Base-by-base conservation (phyloP, 2,113 vertebrate species). In the Baryphthengus martii region DNA sequence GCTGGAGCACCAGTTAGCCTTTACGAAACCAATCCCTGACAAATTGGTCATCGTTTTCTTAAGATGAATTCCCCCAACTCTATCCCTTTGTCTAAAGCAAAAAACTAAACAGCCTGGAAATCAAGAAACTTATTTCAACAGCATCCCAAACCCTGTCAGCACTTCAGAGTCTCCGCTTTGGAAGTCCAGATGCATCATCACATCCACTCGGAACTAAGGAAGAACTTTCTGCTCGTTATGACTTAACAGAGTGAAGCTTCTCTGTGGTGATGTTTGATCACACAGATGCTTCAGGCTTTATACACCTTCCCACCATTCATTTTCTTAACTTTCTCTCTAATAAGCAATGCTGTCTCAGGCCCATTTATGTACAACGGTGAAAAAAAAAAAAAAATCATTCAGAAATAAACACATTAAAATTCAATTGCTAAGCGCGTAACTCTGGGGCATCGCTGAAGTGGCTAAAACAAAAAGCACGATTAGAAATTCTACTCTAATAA, bases 291-390 rank as follows among this genome's bases (percentile, higher is more conserved):
- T 18, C 13, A 55, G n/a, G 39, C 12, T 83, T 93, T 55, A 29
- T 37, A 16, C 0, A 2, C 16, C 9, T 74, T 66, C 33, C 39
- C 15, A 47, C 4, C 2, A 42, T 17, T 65, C 2, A 7, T 70
- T 91, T 71, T 82, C 62, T 75, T 47, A 73, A 50, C 13, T 70
- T 62, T 7, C 8, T 31, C 24, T 62, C 45, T 67, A 76, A 52
- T 25, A 55, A 76, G 31, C 59, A 61, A 62, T 15, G n/a, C 8
- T n/a, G 10, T 29, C 76, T n/a, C 59, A 55, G 35, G 20, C 58
- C 63, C 10, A 20, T 47, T 79, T 70, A 13, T 49, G 19, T n/a
- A 50, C 7, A 74, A 53, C 6, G 16, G 7, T 6, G 17, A 45
- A 49, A 40, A 44, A 59, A 79, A 62, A 33, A 47, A 10, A 76